Percentiles rank a stretch among this genome's conserved stretches.
phyloP scores from a whole-genome alignment of 2,888 invertebrate genomes.

The Scrobipalpa costella region DNA sequence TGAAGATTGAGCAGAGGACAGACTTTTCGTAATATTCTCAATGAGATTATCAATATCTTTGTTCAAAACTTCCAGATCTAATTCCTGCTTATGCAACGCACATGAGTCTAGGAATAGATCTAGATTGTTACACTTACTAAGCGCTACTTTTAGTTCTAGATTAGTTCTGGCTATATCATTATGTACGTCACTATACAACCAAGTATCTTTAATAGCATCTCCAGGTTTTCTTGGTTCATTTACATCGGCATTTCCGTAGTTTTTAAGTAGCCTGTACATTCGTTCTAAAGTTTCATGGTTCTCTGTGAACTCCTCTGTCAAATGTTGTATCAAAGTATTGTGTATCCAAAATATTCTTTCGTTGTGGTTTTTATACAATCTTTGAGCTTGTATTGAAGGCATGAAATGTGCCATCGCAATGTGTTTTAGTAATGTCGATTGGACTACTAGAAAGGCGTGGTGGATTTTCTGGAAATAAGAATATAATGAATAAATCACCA shows the following conservation, averaged over 20 bases:
- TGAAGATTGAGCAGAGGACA: constrained; percentile 60
- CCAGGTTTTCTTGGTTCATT: constrained; percentile 54
- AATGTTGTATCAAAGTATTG: constrained; percentile 50
- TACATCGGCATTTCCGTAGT: constrained; percentile 54
- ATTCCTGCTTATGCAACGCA: constrained; percentile 61
- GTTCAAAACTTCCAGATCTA: constrained; percentile 60
- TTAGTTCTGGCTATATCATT: constrained; percentile 61
- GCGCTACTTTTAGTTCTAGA: constrained; percentile 63
- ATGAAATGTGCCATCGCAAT: constrained; percentile 66
- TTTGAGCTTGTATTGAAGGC: constrained; percentile 46
- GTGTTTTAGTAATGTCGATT: constrained; percentile 69
- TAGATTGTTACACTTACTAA: constrained; percentile 63
- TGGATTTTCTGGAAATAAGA: constrained; percentile 68
- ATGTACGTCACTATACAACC: constrained; percentile 73
- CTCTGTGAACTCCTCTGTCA: constrained; percentile 54
- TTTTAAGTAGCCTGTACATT: constrained; percentile 70
- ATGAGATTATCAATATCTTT: constrained; percentile 68
- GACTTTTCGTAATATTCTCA: constrained; percentile 60
- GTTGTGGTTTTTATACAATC: constrained; percentile 66
- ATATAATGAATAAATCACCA: neutral
- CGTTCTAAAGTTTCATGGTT: constrained; percentile 61
- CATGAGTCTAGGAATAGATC: constrained; percentile 73
- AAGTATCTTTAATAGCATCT: constrained; percentile 53
- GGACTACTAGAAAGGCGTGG: constrained; percentile 71
- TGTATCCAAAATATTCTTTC: constrained; percentile 73